A percentile compares a stretch with the other conserved stretches of the same genome.
phyloP scores from a whole-genome alignment of 2,888 invertebrate species.

The Apodemia hepburni region DNA sequence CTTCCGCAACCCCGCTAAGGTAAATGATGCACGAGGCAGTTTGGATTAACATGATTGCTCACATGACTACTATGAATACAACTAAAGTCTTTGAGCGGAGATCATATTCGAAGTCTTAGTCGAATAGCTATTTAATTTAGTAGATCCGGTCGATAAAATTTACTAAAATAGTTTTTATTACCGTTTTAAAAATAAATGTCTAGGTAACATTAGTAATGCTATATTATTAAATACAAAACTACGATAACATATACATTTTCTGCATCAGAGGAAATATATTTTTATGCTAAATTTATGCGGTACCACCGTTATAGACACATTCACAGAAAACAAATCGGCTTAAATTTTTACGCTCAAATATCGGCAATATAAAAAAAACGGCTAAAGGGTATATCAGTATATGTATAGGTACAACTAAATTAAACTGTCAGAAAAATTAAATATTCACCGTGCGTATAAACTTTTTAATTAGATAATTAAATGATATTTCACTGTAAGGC shows the following conservation, averaged over 20 bases:
- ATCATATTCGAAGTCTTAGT: no score
- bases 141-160: not conserved
- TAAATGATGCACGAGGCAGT: slow-evolving; percentile 78
- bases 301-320: no score
- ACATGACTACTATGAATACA: slow-evolving; percentile 1
- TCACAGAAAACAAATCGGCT: no score
- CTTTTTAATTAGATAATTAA: not conserved
- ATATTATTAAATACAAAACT: not conserved
- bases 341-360: no score
- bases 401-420: not conserved
- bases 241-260: no score
- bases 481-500: not conserved
- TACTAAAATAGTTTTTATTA: not conserved
- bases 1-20: slow-evolving; percentile 69
- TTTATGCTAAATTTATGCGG: no score
- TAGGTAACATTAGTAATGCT: not conserved
- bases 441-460: not conserved
- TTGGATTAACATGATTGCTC: slow-evolving; percentile 38
- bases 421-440: not conserved
- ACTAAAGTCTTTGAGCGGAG: not conserved
- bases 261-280: no score
- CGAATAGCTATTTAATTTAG: no score
- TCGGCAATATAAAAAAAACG: no score
- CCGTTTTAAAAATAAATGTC: not conserved
- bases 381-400: no score